These are phyloP conservation scores for Diabrotica virgifera DNA, from an alignment of 1,140 invertebrate species.

Conservation along the genomic window DNA sequence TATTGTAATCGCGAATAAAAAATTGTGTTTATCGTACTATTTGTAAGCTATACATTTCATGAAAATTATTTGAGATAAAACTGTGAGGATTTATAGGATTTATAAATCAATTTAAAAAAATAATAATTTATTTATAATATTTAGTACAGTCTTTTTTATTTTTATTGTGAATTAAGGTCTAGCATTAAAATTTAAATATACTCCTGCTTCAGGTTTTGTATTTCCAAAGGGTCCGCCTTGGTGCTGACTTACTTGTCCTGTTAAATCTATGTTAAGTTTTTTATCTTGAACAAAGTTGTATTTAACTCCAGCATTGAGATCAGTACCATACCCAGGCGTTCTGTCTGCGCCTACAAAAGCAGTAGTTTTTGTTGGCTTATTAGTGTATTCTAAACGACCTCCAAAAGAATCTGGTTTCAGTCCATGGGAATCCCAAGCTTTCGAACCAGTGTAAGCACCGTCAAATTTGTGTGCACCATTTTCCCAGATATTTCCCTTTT, in stretches of 20 bases:
- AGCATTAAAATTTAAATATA: too few relatives aligned
- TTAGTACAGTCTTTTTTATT: too few relatives aligned
- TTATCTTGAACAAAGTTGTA: not conserved
- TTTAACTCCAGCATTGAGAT: not conserved
- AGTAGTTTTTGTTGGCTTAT: not conserved
- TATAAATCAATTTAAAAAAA: too few relatives aligned
- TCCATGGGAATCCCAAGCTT: not conserved
- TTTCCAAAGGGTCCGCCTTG: too few relatives aligned
- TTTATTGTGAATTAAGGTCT: too few relatives aligned
- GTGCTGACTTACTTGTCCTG: constrained; percentile 19
- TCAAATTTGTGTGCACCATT: not conserved
- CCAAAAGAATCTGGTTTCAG: not conserved
- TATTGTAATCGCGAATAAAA: too few relatives aligned
- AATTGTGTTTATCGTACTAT: too few relatives aligned
- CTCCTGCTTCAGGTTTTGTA: too few relatives aligned
- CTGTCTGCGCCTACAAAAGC: not conserved
- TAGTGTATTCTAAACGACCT: not conserved
- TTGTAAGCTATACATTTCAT: too few relatives aligned
- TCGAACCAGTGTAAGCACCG: not conserved
- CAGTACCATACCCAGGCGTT: not conserved
- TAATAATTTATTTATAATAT: too few relatives aligned
- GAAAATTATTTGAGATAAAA: too few relatives aligned
- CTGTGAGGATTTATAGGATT: too few relatives aligned
- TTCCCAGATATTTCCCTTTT: not conserved
- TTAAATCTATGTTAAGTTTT: constrained; percentile 17